Base-by-base conservation (phyloP, 2,888 invertebrate genomes). In the Oasisia sp. region DNA sequence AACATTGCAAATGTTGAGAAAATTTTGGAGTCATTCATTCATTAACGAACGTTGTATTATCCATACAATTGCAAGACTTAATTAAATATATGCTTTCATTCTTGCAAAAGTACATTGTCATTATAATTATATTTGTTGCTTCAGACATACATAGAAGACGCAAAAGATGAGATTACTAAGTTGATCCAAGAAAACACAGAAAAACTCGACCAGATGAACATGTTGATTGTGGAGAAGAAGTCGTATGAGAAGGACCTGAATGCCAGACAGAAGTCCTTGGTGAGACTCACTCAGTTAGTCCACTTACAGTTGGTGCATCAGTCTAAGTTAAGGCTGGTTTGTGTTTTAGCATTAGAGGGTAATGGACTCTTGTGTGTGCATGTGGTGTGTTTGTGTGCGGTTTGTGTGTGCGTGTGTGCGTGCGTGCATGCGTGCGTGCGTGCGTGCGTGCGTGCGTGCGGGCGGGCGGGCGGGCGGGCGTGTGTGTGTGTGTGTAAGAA, bases 261-360 rank as follows among this genome's bases (percentile, higher is more conserved):
- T 92, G 94, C 95, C 7, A 94, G 96, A 92, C 96, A 96, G 95
- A 96, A 95, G 94, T 95, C 95, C 94, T 94, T 96, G 95, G 96
- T 96, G 94, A 45, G 32, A 91, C 5, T 74, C n/a, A n/a, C 19
- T 74, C 74, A 74, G 2, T 27, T 74, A 19, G 74, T 27, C 0
- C 1, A 58, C 19, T 27, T 74, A 27, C 5, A 74, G 74, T 74
- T 74, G 27, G 27, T 19, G 19, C 5, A 74, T 74, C 7, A 74
- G 74, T 74, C 58, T 58, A 19, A n/a, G n/a, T n/a, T n/a, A 12
- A 12, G 58, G 58, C 58, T 58, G 58, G 58, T 58, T 58, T 58
- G 19, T 19, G 19, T 11, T 45, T 45, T 9, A 7, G 11, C 45
- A n/a, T n/a, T n/a, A n/a, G n/a, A n/a, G n/a, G n/a, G n/a, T n/a